Evolutionary conservation across 2,888 invertebrate species (phyloP).

Genomic region (Agrotis puta): DNA sequence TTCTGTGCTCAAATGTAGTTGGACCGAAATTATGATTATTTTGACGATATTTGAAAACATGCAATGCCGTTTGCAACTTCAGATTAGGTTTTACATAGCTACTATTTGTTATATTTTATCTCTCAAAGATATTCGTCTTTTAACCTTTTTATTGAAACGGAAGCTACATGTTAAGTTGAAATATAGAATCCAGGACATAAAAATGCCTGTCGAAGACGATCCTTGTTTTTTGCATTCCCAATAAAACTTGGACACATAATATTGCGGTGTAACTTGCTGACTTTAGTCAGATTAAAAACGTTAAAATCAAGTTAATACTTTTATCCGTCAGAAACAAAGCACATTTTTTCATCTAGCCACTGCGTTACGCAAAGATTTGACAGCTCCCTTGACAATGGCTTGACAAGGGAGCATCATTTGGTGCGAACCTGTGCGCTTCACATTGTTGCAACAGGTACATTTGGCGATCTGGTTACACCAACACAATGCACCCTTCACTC

Average conservation of each 20-base stretch:
- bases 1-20: slow-evolving; percentile 11
- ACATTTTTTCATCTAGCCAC: slow-evolving; percentile 36
- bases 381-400: slow-evolving; percentile 66
- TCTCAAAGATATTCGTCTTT: too few relatives aligned
- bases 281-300: background rate
- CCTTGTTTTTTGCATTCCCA: background rate
- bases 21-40: background rate
- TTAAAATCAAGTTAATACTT: background rate
- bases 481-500: slow-evolving; percentile 84
- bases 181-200: background rate
- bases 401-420: slow-evolving; percentile 74
- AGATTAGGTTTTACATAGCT: background rate
- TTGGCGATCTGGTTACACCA: slow-evolving; percentile 85
- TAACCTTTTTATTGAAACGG: background rate
- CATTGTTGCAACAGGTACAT: slow-evolving; percentile 86
- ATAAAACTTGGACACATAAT: background rate
- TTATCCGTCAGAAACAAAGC: slow-evolving; percentile 25
- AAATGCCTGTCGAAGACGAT: background rate
- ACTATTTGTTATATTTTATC: background rate
- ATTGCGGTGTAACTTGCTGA: background rate
- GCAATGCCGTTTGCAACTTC: too few relatives aligned
- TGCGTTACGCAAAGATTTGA: slow-evolving; percentile 64
- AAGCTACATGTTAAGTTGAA: background rate
- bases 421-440: slow-evolving; percentile 77
- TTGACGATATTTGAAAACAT: background rate